Percentiles rank a stretch among this genome's conserved stretches.
Conservation (phyloP, 2,113 vertebrate species). For the Peucedramus taeniatus region DNA sequence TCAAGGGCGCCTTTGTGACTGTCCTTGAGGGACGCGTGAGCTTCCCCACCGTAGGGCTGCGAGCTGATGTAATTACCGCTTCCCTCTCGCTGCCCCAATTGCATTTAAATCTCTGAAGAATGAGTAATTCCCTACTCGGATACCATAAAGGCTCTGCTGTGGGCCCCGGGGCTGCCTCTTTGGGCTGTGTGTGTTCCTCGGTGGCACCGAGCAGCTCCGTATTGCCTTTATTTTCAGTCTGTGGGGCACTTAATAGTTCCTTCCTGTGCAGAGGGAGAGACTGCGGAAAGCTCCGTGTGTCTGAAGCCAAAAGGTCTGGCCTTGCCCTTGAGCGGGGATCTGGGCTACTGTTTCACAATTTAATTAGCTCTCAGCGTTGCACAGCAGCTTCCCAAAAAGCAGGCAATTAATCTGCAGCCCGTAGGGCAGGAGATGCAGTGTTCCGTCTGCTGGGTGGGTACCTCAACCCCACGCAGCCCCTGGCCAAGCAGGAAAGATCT, state of each 20-base stretch:
- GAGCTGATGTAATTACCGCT: conserved; percentile 4
- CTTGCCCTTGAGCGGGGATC: conserved; percentile 24
- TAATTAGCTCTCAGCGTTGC: conserved; percentile 13
- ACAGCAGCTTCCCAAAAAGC: neutral
- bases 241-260: accelerated
- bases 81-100: neutral
- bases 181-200: neutral
- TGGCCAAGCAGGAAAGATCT: neutral
- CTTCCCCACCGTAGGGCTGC: neutral
- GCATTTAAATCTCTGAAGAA: conserved; percentile 22
- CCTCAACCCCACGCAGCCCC: neutral
- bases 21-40: neutral
- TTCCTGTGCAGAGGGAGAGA: neutral
- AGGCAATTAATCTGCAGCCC: neutral
- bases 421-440: neutral
- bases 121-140: conserved; percentile 18
- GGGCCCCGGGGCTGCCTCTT: neutral
- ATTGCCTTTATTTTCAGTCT: neutral
- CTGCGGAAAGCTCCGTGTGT: neutral
- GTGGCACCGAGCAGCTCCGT: neutral
- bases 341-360: conserved; percentile 22
- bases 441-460: neutral
- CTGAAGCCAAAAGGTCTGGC: conserved; percentile 17
- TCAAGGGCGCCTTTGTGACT: neutral
- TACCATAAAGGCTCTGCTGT: neutral